Evolutionary conservation across 2,113 vertebrate genomes (phyloP).

Genomic region (Aegypius monachus): DNA sequence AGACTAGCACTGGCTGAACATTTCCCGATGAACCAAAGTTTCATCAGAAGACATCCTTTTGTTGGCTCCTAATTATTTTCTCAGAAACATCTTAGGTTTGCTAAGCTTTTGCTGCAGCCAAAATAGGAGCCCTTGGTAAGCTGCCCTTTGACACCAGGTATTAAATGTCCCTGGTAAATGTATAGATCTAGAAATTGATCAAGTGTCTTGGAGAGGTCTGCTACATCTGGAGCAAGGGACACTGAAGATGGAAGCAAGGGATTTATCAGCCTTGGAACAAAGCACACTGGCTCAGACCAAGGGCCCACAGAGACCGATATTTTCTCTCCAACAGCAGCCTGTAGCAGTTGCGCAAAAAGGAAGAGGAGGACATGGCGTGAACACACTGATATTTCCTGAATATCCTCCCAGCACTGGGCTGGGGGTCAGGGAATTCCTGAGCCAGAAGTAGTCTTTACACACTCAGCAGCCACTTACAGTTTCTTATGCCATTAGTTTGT

Average conservation of each 20-base stretch:
- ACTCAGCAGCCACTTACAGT: not conserved
- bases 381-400: not conserved
- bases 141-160: not conserved
- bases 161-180: not conserved
- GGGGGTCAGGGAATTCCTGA: not conserved
- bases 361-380: not conserved
- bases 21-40: not conserved
- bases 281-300: not conserved
- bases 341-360: not conserved
- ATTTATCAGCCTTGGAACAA: not conserved
- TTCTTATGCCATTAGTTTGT: not conserved
- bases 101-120: not conserved
- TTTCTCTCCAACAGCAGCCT: not conserved
- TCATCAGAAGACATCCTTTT: not conserved
- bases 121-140: not conserved
- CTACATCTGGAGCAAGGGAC: not conserved
- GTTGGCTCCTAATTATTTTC: not conserved
- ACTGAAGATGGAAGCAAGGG: not conserved
- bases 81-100: not conserved
- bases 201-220: not conserved
- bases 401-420: not conserved
- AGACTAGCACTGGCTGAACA: not conserved
- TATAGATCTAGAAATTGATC: not conserved
- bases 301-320: fast-evolving
- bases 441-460: not conserved